Evolutionary conservation across 2,113 vertebrate genomes (phyloP).

Genomic region (Pteropus alecto): DNA sequence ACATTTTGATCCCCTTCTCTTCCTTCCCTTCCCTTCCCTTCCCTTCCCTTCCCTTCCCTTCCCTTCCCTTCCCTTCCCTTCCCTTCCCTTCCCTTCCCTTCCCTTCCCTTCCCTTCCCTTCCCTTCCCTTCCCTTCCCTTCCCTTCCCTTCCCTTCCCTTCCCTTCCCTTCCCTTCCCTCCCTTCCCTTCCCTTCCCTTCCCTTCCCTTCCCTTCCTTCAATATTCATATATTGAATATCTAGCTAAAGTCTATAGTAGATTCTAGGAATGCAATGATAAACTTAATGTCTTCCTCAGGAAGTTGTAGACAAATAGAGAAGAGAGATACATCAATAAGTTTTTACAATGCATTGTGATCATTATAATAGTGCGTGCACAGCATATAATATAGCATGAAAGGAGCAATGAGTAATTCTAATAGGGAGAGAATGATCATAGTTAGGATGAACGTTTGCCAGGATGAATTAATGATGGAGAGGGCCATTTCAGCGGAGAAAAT

Average conservation of each 20-base stretch:
- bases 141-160: rapidly evolving
- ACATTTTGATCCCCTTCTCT: not conserved
- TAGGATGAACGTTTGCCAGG: not conserved
- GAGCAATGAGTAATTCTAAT: not conserved
- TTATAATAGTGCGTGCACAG: not conserved
- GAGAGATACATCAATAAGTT: not conserved
- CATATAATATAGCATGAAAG: not conserved
- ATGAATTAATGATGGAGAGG: not conserved
- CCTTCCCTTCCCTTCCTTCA: not conserved
- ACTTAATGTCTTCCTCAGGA: not conserved
- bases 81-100: no score
- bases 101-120: no score
- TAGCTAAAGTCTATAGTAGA: not conserved
- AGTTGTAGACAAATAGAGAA: not conserved
- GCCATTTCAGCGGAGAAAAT: not conserved
- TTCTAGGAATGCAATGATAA: not conserved
- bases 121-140: not conserved
- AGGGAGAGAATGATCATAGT: not conserved
- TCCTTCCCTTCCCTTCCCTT: rapidly evolving
- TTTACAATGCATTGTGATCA: not conserved
- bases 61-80: no score
- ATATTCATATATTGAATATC: not conserved
- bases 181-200: no score
- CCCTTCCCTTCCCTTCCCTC: not conserved
- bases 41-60: not conserved